Percentiles rank a stretch among this genome's conserved stretches.
phyloP scores from a whole-genome alignment of 2,113 vertebrate genomes.

The Otis tarda region DNA sequence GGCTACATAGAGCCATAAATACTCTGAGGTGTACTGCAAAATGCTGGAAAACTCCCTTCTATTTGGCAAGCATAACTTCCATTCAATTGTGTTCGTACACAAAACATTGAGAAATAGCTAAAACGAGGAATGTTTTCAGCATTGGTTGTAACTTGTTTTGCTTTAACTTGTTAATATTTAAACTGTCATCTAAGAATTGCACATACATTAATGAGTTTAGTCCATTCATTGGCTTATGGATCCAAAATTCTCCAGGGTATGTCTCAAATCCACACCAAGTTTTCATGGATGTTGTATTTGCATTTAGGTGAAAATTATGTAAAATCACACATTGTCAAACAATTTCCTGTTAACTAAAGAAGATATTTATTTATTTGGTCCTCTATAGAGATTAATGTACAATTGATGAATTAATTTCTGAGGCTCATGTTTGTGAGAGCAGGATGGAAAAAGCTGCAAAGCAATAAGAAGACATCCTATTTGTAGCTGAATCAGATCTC shows the following conservation, averaged over 20 bases:
- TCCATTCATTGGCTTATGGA: background rate
- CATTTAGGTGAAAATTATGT: background rate
- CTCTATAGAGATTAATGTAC: accelerated
- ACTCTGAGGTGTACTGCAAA: background rate
- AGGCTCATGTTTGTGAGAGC: background rate
- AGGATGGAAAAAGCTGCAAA: background rate
- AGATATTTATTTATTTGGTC: background rate
- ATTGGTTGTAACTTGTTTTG: background rate
- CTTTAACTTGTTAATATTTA: background rate
- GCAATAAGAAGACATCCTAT: background rate
- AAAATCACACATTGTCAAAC: background rate
- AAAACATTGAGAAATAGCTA: background rate
- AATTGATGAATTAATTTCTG: background rate
- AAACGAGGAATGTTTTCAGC: background rate
- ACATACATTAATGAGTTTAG: background rate
- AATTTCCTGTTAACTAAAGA: background rate
- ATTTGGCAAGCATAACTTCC: background rate
- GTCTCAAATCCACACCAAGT: background rate
- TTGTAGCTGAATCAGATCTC: background rate
- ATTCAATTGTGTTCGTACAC: background rate
- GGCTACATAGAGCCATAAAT: background rate
- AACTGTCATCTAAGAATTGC: background rate
- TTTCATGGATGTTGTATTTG: background rate
- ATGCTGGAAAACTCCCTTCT: background rate
- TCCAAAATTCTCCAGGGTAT: background rate